These are phyloP conservation scores for Agrypnia vestita DNA, from an alignment of 1,140 invertebrate genomes.

Conservation along the genomic window DNA sequence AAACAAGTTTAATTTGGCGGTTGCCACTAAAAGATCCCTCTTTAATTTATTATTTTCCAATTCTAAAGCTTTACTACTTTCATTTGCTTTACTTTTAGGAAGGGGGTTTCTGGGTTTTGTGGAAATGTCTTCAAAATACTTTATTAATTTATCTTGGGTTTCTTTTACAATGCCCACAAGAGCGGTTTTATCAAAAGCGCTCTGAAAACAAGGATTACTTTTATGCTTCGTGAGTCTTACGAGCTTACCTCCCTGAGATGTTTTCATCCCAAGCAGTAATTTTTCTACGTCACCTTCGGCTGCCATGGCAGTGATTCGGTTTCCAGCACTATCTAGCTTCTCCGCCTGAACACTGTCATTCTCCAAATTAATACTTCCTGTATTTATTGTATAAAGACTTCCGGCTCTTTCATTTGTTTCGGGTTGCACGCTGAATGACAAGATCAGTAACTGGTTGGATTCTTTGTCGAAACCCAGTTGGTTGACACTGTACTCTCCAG, in stretches of 20 bases:
- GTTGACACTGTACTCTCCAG: conserved; percentile 26
- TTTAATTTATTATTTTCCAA: conserved; percentile 7
- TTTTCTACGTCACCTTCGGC: conserved; percentile 2
- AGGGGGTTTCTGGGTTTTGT: not conserved
- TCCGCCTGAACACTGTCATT: conserved; percentile 20
- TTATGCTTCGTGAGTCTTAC: conserved; percentile 19
- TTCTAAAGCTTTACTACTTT: not conserved
- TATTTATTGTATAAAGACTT: not conserved
- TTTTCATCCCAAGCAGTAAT: conserved; percentile 24
- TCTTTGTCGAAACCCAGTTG: conserved; percentile 15
- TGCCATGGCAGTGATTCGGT: conserved; percentile 22
- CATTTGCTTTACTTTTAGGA: not conserved
- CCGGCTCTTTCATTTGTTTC: conserved; percentile 6
- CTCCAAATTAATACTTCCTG: not conserved
- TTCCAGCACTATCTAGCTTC: not conserved
- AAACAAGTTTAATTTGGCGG: not conserved
- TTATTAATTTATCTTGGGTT: conserved; percentile 11
- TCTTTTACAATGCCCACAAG: conserved; percentile 28
- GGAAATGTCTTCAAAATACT: not conserved
- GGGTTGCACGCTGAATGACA: not conserved
- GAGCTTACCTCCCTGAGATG: conserved; percentile 11
- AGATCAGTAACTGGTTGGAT: conserved; percentile 8
- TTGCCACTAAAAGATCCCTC: not conserved
- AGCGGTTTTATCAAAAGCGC: not conserved
- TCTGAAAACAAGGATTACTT: conserved; percentile 18